These are phyloP conservation scores for Morphnarchus princeps DNA, from an alignment of 2,113 vertebrate species.

Conservation along the genomic window DNA sequence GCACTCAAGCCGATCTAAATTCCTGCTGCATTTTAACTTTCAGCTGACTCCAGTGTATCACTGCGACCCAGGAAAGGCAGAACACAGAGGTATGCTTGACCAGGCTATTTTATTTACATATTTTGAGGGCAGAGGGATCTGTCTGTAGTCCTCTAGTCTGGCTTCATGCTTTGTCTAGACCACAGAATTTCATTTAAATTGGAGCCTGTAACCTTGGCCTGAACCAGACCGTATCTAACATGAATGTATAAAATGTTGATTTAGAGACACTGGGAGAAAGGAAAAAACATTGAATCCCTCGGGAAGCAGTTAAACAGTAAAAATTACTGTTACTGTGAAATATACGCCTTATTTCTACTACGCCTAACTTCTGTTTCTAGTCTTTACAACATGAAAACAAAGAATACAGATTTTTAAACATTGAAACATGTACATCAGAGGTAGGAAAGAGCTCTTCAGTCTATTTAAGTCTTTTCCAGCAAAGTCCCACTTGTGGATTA, in stretches of 20 bases:
- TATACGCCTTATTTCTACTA: neutral
- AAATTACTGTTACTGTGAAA: neutral
- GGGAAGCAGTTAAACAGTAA: neutral
- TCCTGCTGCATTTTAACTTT: neutral
- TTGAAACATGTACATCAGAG: rapidly evolving
- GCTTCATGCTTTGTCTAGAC: neutral
- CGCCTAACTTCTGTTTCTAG: neutral
- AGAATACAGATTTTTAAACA: neutral
- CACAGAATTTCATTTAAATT: neutral
- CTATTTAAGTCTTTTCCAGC: neutral
- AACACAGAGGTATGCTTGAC: neutral
- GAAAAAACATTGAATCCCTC: neutral
- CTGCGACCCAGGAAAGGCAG: neutral
- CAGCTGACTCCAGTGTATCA: neutral
- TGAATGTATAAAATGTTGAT: neutral
- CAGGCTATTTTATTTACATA: neutral
- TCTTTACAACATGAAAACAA: neutral
- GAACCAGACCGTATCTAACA: neutral
- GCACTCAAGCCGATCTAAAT: neutral
- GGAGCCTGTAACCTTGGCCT: neutral
- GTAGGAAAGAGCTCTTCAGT: neutral
- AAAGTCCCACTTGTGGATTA: neutral
- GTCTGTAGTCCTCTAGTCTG: neutral
- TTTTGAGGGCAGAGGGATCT: neutral
- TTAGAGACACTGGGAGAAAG: neutral